Base-by-base conservation (phyloP, 1,140 invertebrate genomes). In the Anastrepha obliqua region DNA sequence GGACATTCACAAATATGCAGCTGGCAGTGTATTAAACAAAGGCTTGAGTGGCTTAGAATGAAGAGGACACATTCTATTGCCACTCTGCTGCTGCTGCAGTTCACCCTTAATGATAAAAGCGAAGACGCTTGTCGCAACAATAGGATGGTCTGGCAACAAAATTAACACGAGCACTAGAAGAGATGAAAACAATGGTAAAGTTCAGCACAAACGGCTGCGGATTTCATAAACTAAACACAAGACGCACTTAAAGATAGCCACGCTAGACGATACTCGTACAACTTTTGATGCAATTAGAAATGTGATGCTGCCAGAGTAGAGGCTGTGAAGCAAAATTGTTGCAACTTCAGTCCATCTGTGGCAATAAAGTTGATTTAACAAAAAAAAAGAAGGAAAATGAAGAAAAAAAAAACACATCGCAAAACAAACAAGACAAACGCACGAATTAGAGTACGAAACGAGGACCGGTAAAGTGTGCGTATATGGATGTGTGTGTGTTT, bases 221-320 rank as follows among this genome's bases (percentile, higher is more conserved):
- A 81, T 81, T 81, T 81, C 51, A 81, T 81, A 81, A 81, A 47
- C 74, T 42, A 81, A 81, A 9, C 47, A 55, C 2, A 47, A 55
- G 11, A 58, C 74, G 20, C 47, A 55, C 74, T 15, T 20, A 55
- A n/a, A 81, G 17, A 29, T 81, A 29, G 51, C 47, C n/a, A 81
- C 51, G 51, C 11, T 55, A 81, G 74, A 58, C 44, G 74, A 81
- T 78, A 29, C 29, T 29, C 29, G 29, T 29, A 81, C 74, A 81
- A 55, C 74, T 81, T 81, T 55, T 81, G 74, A 81, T 81, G 74
- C 74, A 81, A 81, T 81, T 81, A 81, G 74, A 81, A 81, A 81
- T 29, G 74, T 58, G 42, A 81, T 81, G 74, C 74, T 81, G 47
- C 47, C 15, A 29, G 17, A 11, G 74, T 5, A 55, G 74, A 20